Evolutionary conservation across 2,113 vertebrate genomes (phyloP).

Genomic region (Delphinus delphis): DNA sequence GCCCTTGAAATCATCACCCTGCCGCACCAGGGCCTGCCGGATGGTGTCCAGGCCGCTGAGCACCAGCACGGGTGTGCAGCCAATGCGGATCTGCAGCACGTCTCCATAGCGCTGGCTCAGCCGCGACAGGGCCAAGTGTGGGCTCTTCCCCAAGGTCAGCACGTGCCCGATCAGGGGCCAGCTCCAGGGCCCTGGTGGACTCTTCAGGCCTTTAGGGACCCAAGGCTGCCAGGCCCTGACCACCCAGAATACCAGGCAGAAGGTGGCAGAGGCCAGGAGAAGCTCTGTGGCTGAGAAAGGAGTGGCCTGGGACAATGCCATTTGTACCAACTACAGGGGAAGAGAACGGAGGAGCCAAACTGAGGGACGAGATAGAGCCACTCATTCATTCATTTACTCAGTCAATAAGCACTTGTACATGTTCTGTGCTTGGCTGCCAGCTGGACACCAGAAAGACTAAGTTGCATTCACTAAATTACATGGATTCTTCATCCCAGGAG

Average conservation of each 20-base stretch:
- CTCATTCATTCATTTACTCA: constrained; percentile 76
- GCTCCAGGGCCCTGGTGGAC: constrained; percentile 88
- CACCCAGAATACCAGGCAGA: constrained; percentile 85
- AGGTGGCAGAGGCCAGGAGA: constrained; percentile 79
- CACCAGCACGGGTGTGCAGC: constrained; percentile 91
- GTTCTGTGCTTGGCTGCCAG: neutral
- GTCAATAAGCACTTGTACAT: constrained; percentile 53
- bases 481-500: constrained; percentile 74
- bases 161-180: constrained; percentile 89
- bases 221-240: constrained; percentile 73
- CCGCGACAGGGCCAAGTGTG: constrained; percentile 87
- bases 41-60: constrained; percentile 88
- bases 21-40: constrained; percentile 89
- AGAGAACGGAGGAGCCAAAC: neutral
- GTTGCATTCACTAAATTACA: neutral
- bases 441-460: neutral
- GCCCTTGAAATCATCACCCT: constrained; percentile 92
- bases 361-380: neutral
- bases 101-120: constrained; percentile 90
- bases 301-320: neutral
- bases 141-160: constrained; percentile 85
- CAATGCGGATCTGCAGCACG: constrained; percentile 90
- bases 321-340: neutral
- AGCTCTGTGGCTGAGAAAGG: constrained; percentile 83
- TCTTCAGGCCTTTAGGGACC: constrained; percentile 87